Percentiles rank a stretch among this genome's conserved stretches.
Conservation (phyloP, 1,140 invertebrate genomes). For the Trichogramma pretiosum region DNA sequence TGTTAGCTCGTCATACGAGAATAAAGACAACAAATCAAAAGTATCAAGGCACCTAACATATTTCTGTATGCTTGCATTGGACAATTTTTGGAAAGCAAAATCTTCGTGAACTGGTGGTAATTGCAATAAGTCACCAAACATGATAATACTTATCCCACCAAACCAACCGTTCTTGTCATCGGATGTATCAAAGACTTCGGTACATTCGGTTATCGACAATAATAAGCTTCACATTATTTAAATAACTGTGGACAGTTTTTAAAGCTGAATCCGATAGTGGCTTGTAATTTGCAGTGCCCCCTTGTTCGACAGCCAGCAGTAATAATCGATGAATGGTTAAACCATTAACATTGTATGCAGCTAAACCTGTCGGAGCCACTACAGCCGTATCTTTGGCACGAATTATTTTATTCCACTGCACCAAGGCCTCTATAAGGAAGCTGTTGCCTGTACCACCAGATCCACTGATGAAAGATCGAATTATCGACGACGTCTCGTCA, state of each 20-base stretch:
- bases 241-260: slow-evolving; percentile 20
- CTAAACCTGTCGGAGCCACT: slow-evolving; percentile 26
- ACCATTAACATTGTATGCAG: slow-evolving; percentile 25
- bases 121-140: slow-evolving; percentile 29
- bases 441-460: slow-evolving; percentile 22
- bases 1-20: too few relatives aligned
- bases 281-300: slow-evolving; percentile 19
- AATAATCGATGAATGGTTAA: slow-evolving; percentile 26
- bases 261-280: slow-evolving; percentile 21
- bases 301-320: slow-evolving; percentile 24
- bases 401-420: slow-evolving; percentile 15
- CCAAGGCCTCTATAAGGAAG: slow-evolving; percentile 22
- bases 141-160: slow-evolving; percentile 18
- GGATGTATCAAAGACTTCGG: slow-evolving; percentile 21
- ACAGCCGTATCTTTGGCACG: slow-evolving; percentile 17
- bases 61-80: too few relatives aligned
- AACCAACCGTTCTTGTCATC: slow-evolving; percentile 22
- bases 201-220: slow-evolving; percentile 25
- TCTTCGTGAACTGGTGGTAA: slow-evolving; percentile 22
- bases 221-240: slow-evolving; percentile 23
- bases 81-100: too few relatives aligned
- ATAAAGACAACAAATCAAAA: too few relatives aligned
- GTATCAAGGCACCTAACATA: too few relatives aligned
- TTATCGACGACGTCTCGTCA: too few relatives aligned
- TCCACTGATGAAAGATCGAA: slow-evolving; percentile 16